phyloP scores from a whole-genome alignment of 2,888 invertebrate species.

The Troides aeacus region DNA sequence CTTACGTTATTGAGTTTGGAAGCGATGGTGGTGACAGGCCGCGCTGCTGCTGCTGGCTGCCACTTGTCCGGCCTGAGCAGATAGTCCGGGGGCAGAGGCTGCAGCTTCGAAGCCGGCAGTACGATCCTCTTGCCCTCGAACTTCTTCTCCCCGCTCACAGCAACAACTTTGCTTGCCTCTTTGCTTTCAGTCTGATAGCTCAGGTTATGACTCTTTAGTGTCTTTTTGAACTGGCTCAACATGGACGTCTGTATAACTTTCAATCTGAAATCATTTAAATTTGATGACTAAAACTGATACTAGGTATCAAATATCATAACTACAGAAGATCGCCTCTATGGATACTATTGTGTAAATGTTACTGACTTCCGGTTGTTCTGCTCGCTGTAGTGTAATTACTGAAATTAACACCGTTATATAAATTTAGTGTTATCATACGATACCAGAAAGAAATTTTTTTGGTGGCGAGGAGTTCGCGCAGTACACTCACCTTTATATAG shows the following conservation, averaged over 20 bases:
- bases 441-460: too few species aligned
- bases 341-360: too few species aligned
- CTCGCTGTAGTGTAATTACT: too few species aligned
- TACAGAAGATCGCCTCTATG: too few species aligned
- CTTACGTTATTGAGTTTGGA: conserved; percentile 23
- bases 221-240: conserved; percentile 43
- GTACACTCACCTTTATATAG: too few species aligned
- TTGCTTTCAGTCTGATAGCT: conserved; percentile 42
- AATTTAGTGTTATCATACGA: too few species aligned
- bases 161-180: conserved; percentile 16
- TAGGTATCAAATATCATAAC: too few species aligned
- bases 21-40: background rate
- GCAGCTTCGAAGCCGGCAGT: conserved; percentile 66
- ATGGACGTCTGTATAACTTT: conserved; percentile 48
- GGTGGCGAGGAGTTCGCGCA: too few species aligned
- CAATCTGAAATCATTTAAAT: conserved; percentile 46
- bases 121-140: conserved; percentile 47
- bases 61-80: conserved; percentile 51
- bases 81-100: conserved; percentile 63
- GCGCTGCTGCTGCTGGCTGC: conserved; percentile 7
- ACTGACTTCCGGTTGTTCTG: too few species aligned
- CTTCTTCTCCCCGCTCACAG: conserved; percentile 9
- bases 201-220: conserved; percentile 40
- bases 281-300: too few species aligned
- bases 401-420: too few species aligned